Conservation (phyloP, 1,140 invertebrate species). For the Nilaparvata lugens region DNA sequence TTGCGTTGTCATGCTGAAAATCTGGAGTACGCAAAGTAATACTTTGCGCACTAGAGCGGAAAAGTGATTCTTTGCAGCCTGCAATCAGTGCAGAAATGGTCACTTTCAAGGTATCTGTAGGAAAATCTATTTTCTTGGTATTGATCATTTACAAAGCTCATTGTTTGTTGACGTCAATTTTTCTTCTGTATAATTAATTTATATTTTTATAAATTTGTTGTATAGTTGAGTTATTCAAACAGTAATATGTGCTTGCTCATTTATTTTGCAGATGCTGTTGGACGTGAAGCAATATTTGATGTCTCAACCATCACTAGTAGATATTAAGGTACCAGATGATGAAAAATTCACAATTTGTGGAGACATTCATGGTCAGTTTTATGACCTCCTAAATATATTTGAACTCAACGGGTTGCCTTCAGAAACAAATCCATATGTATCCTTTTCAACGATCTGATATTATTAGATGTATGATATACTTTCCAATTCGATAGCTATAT, state of each 20-base stretch:
- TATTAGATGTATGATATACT: constrained; percentile 14
- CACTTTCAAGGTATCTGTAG: too few relatives aligned
- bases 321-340: constrained; percentile 77
- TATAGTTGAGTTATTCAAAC: too few relatives aligned
- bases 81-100: too few relatives aligned
- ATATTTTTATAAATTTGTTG: not conserved
- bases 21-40: too few relatives aligned
- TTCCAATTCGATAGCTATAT: too few relatives aligned
- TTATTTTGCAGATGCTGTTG: constrained; percentile 69
- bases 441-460: constrained; percentile 33
- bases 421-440: constrained; percentile 90
- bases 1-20: too few relatives aligned
- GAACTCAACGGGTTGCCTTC: constrained; percentile 92
- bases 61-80: too few relatives aligned
- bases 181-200: constrained; percentile 3
- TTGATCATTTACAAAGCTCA: too few relatives aligned
- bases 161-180: not conserved
- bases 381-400: constrained; percentile 98
- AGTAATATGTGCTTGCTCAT: not conserved
- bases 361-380: constrained; percentile 99
- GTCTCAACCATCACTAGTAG: constrained; percentile 77
- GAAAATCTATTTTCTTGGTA: too few relatives aligned
- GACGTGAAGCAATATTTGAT: constrained; percentile 82
- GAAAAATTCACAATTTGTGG: constrained; percentile 98
- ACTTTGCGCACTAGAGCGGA: too few relatives aligned